These are phyloP conservation scores for Paramormyrops hopkinsi DNA, from an alignment of 2,797 vertebrate species.

Conservation along the genomic window DNA sequence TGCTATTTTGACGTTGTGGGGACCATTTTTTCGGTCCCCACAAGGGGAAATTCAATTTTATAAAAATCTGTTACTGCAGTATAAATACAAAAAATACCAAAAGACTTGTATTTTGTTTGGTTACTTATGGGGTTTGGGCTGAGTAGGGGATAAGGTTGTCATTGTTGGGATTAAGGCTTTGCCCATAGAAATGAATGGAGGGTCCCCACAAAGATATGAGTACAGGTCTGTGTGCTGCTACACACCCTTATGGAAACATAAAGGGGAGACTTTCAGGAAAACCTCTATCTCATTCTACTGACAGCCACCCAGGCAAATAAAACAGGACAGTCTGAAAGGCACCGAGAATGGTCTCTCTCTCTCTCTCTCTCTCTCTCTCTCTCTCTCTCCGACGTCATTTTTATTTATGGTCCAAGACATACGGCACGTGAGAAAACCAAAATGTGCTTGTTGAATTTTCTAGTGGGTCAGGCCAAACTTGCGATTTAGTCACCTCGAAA, in stretches of 20 bases:
- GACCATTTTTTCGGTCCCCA: not conserved
- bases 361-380: not conserved
- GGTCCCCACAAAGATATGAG: not conserved
- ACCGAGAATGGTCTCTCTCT: not conserved
- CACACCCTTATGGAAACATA: not conserved
- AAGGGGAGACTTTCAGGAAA: not conserved
- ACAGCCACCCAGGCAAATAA: not conserved
- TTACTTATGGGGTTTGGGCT: not conserved
- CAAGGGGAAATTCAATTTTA: not conserved
- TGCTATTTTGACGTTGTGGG: not conserved
- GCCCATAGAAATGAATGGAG: not conserved
- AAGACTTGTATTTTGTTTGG: not conserved
- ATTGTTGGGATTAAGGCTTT: not conserved
- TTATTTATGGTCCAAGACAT: no score
- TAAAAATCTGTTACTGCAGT: not conserved
- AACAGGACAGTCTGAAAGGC: not conserved
- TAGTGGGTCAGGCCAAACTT: no score
- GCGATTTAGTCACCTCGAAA: no score
- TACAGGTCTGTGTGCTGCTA: not conserved
- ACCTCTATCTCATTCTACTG: not conserved
- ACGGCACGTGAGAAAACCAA: no score
- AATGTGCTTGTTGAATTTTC: no score
- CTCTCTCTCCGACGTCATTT: no score
- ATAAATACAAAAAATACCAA: not conserved
- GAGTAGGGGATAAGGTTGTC: not conserved